These are phyloP conservation scores for Sebastes iracundus DNA, from an alignment of 2,797 vertebrate genomes.

Conservation along the genomic window DNA sequence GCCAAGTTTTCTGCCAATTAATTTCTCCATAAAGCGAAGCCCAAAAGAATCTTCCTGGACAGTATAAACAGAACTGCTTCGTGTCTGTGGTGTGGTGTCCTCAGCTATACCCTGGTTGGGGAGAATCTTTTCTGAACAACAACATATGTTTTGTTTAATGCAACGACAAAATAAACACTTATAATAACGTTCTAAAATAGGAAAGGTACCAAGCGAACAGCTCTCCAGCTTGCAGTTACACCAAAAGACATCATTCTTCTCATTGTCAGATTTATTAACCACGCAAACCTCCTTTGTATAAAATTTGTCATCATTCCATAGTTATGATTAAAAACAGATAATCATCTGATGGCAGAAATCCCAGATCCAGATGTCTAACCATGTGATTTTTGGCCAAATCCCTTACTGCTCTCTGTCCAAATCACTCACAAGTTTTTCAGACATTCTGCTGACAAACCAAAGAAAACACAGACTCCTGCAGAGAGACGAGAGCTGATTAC, in stretches of 20 bases:
- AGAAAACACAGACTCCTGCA: conserved; percentile 25
- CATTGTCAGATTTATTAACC: not conserved
- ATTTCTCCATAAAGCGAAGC: too few species aligned
- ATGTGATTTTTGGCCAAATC: not conserved
- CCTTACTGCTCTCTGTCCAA: not conserved
- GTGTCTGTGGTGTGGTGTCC: not conserved
- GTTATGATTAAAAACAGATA: conserved; percentile 33
- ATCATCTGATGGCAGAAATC: conserved; percentile 4
- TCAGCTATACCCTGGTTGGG: not conserved
- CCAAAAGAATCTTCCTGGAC: too few species aligned
- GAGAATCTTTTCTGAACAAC: not conserved
- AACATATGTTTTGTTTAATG: not conserved
- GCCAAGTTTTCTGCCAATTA: too few species aligned
- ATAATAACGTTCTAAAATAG: not conserved
- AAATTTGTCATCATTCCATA: not conserved
- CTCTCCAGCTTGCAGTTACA: not conserved
- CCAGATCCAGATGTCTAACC: conserved; percentile 25
- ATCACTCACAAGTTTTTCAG: not conserved
- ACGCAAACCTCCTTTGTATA: not conserved
- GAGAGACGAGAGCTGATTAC: conserved; percentile 23
- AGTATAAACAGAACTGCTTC: not conserved
- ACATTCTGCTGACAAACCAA: conserved; percentile 32
- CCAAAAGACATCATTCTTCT: not conserved
- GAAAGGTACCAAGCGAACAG: not conserved
- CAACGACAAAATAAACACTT: not conserved